Evolutionary conservation across 1,140 invertebrate species (phyloP), one percentile per base, ranked within the genome.

Genomic region (Neodiprion lecontei): DNA sequence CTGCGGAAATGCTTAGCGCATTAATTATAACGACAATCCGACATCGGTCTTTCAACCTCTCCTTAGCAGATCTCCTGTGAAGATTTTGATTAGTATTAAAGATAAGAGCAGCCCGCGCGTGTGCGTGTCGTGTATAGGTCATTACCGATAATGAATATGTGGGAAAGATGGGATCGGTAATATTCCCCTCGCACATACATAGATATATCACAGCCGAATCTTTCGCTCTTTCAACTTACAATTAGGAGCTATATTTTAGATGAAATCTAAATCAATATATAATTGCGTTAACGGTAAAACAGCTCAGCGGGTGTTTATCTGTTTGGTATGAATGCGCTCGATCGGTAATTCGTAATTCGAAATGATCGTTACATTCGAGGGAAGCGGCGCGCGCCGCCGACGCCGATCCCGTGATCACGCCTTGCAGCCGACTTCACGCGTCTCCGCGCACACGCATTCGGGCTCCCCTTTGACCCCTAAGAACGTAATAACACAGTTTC

Each of bases 281-380:
- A 61, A 61, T 61, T 61, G 53, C 53, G 53, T 61, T 61, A 61
- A 61, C 53, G 53, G 53, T 61, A 61, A 61, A 61, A 61, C 28
- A 9, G 53, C 53, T 61, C 28, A 40, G 53, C 53, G 53, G 53
- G 53, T 61, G 53, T 61, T 61, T 61, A 12, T 61, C 11, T 61
- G n/a, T 17, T 17, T 61, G 3, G 53, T 14, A 61, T 61, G n/a
- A 61, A 61, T 14, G 53, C 7, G n/a, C 53, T 14, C n/a, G 53
- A 61, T 61, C 53, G 53, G n/a, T 61, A 61, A 61, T 61, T 61
- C 53, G 53, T 61, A 61, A 61, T 61, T 61, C n/a, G n/a, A 61
- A 61, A 61, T 61, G n/a, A 61, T 14, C 11, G n/a, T 61, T 61
- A 61, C 53, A 40, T 40, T 40, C 28, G 28, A 40, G 28, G 28